These are phyloP conservation scores for Neomorphus geoffroyi DNA, from an alignment of 2,797 vertebrate genomes.

Conservation along the genomic window DNA sequence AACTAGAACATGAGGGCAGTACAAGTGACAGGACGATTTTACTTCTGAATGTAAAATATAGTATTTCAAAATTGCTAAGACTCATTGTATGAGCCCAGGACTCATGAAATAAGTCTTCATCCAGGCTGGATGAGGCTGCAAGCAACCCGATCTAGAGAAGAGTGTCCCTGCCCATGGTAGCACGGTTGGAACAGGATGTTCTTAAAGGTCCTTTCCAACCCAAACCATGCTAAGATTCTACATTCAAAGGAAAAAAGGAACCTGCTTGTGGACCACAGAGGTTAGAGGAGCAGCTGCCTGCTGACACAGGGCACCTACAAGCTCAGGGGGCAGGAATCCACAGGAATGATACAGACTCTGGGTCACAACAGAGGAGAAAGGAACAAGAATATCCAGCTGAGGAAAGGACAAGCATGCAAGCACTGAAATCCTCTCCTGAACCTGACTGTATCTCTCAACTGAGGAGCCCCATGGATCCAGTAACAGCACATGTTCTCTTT, in stretches of 20 bases:
- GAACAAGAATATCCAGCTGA: background rate
- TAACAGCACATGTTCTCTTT: background rate
- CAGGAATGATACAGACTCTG: background rate
- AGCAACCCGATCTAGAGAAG: no score
- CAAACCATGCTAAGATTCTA: no score
- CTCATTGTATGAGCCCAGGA: background rate
- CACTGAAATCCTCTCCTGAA: background rate
- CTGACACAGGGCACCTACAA: background rate
- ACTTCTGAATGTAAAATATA: conserved; percentile 40
- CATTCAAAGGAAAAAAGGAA: background rate
- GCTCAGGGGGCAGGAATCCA: background rate
- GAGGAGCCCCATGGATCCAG: background rate
- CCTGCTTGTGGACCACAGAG: background rate
- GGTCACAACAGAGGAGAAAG: background rate
- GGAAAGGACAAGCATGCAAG: background rate
- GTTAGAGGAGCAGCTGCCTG: background rate
- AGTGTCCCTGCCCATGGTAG: no score
- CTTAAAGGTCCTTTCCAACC: no score
- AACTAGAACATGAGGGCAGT: background rate
- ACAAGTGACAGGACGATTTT: background rate
- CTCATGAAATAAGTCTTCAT: no score
- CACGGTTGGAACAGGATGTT: no score
- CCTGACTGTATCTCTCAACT: background rate
- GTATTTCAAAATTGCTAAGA: background rate
- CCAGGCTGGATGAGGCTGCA: no score